Base-by-base conservation (phyloP, 2,113 vertebrate genomes). In the Bathybates hornii region DNA sequence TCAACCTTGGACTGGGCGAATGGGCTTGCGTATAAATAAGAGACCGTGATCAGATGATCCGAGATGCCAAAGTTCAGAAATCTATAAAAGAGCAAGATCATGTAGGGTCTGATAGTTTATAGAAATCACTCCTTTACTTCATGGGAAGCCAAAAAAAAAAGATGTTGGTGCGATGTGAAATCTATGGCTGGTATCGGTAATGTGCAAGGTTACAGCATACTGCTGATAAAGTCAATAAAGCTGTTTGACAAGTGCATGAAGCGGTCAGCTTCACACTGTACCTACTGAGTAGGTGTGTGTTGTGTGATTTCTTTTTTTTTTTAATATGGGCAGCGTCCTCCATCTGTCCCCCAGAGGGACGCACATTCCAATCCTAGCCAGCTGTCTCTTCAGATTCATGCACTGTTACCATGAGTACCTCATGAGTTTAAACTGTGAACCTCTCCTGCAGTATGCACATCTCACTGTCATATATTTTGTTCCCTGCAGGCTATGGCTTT, bases 401-500 rank as follows among this genome's bases (percentile, higher is more conserved):
- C 78, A 48, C 34, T 41, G 34, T 9, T 10, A 11, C 52, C 56
- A 17, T 56, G 52, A n/a, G 9, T 48, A 68, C 36, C 81, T 56
- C 29, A 54, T 61, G 52, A 86, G 81, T 84, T 71, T 53, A 83
- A 9, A 68, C 85, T 0, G 52, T 78, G 56, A 17, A 36, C 13
- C 32, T 56, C 45, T 83, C 24, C 13, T 45, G 12, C 21, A 19
- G 71, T 57, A 27, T 84, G 50, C 50, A 57, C 79, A 59, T 85
- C 43, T 73, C 43, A 38, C 76, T 83, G 87, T 92, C 76, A 73
- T 52, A 21, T 86, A 59, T 84, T 38, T 92, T 16, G 85, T 82
- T 87, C 82, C 78, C 92, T 87, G 79, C 91, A 98, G 98, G 98
- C 79, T 99, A 98, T 21, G 98, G 98, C 90, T 98, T 98, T 93